Evolutionary conservation across 2,113 vertebrate species (phyloP).

Genomic region (Hemicordylus capensis): DNA sequence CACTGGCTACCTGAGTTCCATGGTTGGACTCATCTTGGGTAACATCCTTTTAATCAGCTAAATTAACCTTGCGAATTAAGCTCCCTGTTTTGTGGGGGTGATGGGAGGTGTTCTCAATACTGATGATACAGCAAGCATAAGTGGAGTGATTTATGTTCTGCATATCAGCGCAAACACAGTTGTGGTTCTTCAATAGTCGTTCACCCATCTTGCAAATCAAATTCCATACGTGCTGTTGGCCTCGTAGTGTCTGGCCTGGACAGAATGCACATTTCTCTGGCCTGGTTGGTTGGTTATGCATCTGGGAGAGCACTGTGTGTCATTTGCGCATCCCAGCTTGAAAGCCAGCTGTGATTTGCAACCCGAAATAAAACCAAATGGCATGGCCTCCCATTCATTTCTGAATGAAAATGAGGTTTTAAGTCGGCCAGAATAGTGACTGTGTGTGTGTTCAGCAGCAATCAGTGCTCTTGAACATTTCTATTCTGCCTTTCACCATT

Average conservation of each 20-base stretch:
- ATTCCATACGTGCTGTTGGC: neutral
- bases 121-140: neutral
- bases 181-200: neutral
- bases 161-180: neutral
- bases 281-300: neutral
- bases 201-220: neutral
- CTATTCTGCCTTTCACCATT: neutral
- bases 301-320: neutral
- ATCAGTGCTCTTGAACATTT: neutral
- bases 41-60: constrained; percentile 24
- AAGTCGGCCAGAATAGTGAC: too few species aligned
- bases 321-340: neutral
- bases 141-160: neutral
- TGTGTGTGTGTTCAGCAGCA: too few species aligned
- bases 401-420: too few species aligned
- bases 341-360: neutral
- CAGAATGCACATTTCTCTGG: neutral
- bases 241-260: neutral
- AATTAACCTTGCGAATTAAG: neutral
- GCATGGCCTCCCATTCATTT: neutral
- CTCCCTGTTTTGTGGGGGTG: neutral
- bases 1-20: constrained; percentile 97
- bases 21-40: constrained; percentile 98
- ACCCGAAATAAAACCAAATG: neutral
- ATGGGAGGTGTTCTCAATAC: too few species aligned